Percentiles rank a stretch among this genome's conserved stretches.
Conservation (phyloP, 2,797 vertebrate species). For the Darevskia nairensis region DNA sequence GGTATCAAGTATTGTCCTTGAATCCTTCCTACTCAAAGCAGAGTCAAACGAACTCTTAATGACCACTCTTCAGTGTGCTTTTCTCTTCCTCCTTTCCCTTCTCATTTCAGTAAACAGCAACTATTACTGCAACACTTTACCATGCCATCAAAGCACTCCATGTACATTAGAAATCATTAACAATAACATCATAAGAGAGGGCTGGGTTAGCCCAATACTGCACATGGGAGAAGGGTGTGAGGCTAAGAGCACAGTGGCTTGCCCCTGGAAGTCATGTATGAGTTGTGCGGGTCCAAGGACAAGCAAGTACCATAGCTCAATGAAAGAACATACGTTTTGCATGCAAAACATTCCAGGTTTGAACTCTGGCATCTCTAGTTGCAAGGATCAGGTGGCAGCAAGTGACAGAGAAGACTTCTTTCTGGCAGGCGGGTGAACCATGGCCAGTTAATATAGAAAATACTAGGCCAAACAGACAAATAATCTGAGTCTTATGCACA, state of each 20-base stretch:
- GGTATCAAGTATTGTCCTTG: slow-evolving; percentile 43
- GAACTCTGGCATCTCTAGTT: too few species aligned
- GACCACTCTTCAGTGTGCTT: not conserved
- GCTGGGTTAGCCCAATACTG: not conserved
- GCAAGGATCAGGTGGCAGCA: too few species aligned
- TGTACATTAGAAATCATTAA: not conserved
- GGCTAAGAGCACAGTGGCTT: not conserved
- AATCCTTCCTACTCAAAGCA: not conserved
- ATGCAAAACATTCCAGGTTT: too few species aligned
- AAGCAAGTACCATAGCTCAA: too few species aligned
- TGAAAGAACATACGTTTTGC: too few species aligned
- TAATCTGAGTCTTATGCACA: too few species aligned
- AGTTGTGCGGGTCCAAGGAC: not conserved
- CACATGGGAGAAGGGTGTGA: too few species aligned
- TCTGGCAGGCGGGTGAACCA: too few species aligned
- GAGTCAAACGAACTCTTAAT: not conserved
- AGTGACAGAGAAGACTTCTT: too few species aligned
- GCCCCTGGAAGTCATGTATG: not conserved
- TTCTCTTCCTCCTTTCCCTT: not conserved
- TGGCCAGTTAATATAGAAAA: too few species aligned
- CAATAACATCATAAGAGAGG: not conserved
- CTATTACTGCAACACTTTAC: not conserved
- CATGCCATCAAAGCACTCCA: not conserved
- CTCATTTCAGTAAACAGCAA: not conserved
- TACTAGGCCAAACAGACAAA: too few species aligned